A percentile compares a stretch with the other conserved stretches of the same genome.
phyloP scores from a whole-genome alignment of 2,888 invertebrate genomes.

The Drosophila affinis region DNA sequence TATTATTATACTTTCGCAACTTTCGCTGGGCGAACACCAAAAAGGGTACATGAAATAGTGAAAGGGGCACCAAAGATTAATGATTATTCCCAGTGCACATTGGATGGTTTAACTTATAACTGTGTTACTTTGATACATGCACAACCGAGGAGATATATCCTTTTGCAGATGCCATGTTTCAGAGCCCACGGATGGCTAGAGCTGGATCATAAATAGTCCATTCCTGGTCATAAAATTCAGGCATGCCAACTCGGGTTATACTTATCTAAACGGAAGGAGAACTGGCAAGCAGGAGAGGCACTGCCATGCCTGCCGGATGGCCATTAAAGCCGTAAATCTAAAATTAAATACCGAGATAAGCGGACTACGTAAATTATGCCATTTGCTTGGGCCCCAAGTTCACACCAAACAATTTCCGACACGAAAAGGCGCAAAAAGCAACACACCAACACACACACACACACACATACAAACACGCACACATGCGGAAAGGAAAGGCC shows the following conservation, averaged over 20 bases:
- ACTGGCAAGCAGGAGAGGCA: constrained; percentile 3
- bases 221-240: constrained; percentile 22
- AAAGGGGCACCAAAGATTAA: not conserved
- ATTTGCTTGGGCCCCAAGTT: constrained; percentile 51
- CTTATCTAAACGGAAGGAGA: constrained; percentile 19
- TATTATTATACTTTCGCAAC: constrained; percentile 10
- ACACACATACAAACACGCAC: constrained; percentile 11
- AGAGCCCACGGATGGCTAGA: constrained; percentile 3
- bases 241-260: constrained; percentile 21
- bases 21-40: constrained; percentile 7
- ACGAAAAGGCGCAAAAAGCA: constrained; percentile 49
- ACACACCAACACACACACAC: constrained; percentile 15
- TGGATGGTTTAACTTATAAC: not conserved
- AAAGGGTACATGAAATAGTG: not conserved
- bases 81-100: not conserved
- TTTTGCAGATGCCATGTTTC: not conserved
- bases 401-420: constrained; percentile 58
- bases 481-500: not conserved
- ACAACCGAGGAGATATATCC: no score
- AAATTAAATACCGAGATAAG: constrained; percentile 67
- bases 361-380: constrained; percentile 62
- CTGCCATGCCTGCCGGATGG: constrained; percentile 17
- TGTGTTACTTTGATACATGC: not conserved
- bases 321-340: constrained; percentile 57
- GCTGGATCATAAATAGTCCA: constrained; percentile 26